phyloP scores from a whole-genome alignment of 2,888 invertebrate genomes.

The Drosophila borborema region DNA sequence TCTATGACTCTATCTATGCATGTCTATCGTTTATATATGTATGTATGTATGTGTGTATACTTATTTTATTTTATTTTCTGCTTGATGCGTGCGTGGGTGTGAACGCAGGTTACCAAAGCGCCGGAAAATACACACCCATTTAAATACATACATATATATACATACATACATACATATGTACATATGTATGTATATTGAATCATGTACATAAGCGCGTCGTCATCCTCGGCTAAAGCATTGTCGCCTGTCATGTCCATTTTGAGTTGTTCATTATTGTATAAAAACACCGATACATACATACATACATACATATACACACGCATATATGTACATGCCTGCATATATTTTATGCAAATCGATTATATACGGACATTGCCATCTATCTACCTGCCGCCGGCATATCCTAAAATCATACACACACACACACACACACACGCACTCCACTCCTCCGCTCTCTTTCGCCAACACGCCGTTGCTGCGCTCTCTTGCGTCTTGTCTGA shows the following conservation, averaged over 20 bases:
- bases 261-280: constrained; percentile 37
- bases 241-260: constrained; percentile 40
- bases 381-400: constrained; percentile 36
- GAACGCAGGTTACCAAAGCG: constrained; percentile 28
- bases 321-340: constrained; percentile 2
- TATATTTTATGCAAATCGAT: constrained; percentile 35
- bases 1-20: constrained; percentile 16
- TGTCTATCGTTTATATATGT: constrained; percentile 1
- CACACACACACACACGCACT: background rate
- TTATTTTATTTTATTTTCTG: constrained; percentile 5
- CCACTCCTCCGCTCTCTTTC: constrained; percentile 10
- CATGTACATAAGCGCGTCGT: constrained; percentile 30
- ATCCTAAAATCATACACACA: constrained; percentile 16
- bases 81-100: constrained; percentile 26
- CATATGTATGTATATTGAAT: constrained; percentile 17
- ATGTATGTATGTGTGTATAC: background rate
- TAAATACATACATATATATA: background rate
- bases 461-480: background rate
- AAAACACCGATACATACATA: constrained; percentile 2
- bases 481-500: background rate
- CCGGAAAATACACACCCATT: constrained; percentile 61
- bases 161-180: constrained; percentile 11
- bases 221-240: constrained; percentile 36
- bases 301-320: background rate
- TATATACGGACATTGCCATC: constrained; percentile 29